A percentile compares a stretch with the other conserved stretches of the same genome.
Conservation (phyloP, 2,113 vertebrate genomes). For the Coryphaenoides rupestris region DNA sequence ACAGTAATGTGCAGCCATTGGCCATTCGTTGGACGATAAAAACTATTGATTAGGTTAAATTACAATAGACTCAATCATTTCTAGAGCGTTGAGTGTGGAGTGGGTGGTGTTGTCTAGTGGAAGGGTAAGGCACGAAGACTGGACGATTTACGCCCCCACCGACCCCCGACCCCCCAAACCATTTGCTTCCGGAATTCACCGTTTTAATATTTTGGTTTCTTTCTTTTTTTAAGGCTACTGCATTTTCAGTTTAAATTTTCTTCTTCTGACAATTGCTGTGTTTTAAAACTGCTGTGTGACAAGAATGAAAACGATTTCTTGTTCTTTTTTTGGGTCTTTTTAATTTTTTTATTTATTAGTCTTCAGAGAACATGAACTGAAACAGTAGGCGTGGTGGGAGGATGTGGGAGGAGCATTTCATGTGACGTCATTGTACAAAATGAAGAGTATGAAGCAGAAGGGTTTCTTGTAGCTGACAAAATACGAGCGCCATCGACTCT, state of each 20-base stretch:
- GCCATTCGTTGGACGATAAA: too few species aligned
- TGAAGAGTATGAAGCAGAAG: conserved; percentile 4
- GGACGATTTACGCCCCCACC: conserved; percentile 5
- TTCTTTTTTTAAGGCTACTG: conserved; percentile 21
- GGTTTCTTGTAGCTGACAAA: not conserved
- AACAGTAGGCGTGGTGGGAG: not conserved
- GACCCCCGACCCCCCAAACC: too few species aligned
- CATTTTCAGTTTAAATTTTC: conserved; percentile 15
- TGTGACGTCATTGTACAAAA: conserved; percentile 1
- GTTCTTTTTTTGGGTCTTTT: conserved; percentile 10
- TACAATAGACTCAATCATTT: too few species aligned
- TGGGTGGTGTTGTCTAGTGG: too few species aligned
- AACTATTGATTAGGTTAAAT: too few species aligned
- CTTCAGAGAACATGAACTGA: conserved; percentile 27
- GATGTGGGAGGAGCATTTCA: conserved; percentile 3
- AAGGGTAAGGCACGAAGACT: conserved; percentile 40
- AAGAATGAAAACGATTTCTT: conserved; percentile 24
- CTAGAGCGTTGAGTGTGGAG: too few species aligned
- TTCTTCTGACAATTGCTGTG: conserved; percentile 32
- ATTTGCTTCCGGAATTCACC: conserved; percentile 13
- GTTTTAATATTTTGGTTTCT: too few species aligned
- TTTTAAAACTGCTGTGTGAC: conserved; percentile 54
- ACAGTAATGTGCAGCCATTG: too few species aligned
- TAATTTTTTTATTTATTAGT: conserved; percentile 64
- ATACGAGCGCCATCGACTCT: too few species aligned